These are phyloP conservation scores for Apteryx mantelli DNA, from an alignment of 2,113 vertebrate genomes.

Conservation along the genomic window DNA sequence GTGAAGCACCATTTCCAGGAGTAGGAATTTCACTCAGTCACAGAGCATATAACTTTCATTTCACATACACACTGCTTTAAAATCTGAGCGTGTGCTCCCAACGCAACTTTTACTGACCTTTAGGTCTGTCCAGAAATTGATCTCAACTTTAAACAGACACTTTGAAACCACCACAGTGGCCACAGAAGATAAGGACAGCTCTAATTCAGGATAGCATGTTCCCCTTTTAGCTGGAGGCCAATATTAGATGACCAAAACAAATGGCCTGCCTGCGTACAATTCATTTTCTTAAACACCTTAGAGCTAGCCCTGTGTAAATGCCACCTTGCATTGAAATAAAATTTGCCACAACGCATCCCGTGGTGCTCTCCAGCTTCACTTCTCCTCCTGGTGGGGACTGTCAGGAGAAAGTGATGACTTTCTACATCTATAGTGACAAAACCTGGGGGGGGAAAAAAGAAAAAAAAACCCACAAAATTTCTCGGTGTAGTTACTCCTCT, in stretches of 20 bases:
- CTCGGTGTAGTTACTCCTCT: background rate
- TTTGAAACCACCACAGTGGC: background rate
- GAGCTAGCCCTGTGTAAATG: background rate
- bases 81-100: background rate
- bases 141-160: background rate
- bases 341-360: background rate
- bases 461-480: no score
- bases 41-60: background rate
- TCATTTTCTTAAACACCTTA: background rate
- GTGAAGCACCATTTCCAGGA: background rate
- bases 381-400: background rate
- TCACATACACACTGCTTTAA: background rate
- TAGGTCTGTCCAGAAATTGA: background rate
- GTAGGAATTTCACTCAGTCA: background rate
- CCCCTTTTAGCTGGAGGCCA: background rate
- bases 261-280: background rate
- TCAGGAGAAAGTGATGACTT: background rate
- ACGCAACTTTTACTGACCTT: background rate
- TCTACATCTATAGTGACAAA: background rate
- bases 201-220: background rate
- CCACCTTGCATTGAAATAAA: background rate
- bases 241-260: background rate
- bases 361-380: background rate
- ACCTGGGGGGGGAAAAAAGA: background rate
- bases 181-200: background rate